Evolutionary conservation across 2,888 invertebrate genomes (phyloP).

Genomic region (Caenorhabditis sp.): DNA sequence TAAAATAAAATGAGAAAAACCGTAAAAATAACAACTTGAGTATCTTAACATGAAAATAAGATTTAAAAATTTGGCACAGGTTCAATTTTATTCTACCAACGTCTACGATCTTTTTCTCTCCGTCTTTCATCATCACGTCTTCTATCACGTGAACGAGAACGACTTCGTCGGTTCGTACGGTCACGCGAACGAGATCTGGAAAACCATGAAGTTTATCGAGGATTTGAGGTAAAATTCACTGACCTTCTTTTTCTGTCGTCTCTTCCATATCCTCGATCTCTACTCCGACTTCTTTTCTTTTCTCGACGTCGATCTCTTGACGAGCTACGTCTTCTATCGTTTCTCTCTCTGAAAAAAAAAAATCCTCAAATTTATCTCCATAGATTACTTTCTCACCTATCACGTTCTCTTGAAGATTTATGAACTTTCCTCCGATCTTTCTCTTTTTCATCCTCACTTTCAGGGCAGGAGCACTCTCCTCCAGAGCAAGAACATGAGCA

Average conservation of each 20-base stretch:
- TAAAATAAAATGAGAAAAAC: conserved; percentile 4
- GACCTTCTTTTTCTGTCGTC: neutral
- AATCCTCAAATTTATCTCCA: conserved; percentile 18
- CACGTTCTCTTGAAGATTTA: conserved; percentile 35
- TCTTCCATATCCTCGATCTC: conserved; percentile 11
- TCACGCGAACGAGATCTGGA: conserved; percentile 30
- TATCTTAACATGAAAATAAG: neutral
- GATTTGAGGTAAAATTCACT: neutral
- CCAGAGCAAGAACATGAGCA: conserved; percentile 70
- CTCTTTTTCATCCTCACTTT: conserved; percentile 54
- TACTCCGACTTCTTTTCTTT: conserved; percentile 2
- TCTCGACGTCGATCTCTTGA: conserved; percentile 4
- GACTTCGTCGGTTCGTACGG: conserved; percentile 27
- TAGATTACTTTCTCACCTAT: conserved; percentile 14
- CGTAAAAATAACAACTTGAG: conserved; percentile 1
- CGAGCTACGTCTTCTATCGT: conserved; percentile 8
- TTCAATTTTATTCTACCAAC: neutral
- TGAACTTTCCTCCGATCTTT: conserved; percentile 39
- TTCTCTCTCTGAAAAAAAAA: neutral
- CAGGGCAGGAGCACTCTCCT: conserved; percentile 68
- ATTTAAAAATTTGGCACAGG: neutral
- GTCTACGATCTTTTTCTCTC: conserved; percentile 30
- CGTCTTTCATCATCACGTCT: conserved; percentile 32
- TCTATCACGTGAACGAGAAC: conserved; percentile 41
- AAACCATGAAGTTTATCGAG: neutral